Conservation (phyloP, 2,888 invertebrate genomes). For the Euphydryas editha region DNA sequence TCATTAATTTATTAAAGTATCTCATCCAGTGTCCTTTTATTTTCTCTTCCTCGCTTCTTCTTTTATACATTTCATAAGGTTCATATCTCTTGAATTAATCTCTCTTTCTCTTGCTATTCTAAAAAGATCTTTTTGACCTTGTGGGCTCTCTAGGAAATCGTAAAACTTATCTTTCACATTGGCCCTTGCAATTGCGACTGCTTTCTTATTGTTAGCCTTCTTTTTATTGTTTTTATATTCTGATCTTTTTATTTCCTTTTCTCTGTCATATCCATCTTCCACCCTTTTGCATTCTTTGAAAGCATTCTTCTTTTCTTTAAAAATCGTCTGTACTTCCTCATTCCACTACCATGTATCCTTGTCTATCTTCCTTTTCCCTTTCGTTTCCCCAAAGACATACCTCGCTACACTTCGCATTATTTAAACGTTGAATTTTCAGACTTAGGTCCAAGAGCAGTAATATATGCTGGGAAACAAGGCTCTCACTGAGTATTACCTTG, state of each 20-base stretch:
- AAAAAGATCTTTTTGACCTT: too few species aligned
- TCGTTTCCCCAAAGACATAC: constrained; percentile 10
- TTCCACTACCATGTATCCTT: constrained; percentile 28
- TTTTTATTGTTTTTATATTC: constrained; percentile 4
- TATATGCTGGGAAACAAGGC: background rate
- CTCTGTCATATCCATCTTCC: background rate
- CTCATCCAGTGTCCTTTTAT: background rate
- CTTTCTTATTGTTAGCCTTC: background rate
- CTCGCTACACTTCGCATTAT: constrained; percentile 8
- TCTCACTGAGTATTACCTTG: too few species aligned
- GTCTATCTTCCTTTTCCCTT: constrained; percentile 17
- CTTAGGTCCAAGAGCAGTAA: background rate
- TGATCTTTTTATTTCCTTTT: background rate
- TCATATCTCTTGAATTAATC: background rate
- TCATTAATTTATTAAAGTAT: constrained; percentile 10
- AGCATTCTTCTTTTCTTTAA: constrained; percentile 25
- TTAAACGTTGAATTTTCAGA: constrained; percentile 9
- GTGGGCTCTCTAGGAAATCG: too few species aligned
- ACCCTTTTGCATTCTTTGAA: constrained; percentile 17
- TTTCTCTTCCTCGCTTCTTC: background rate
- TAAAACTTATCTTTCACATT: too few species aligned
- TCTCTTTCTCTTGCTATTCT: background rate
- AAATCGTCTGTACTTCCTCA: constrained; percentile 18
- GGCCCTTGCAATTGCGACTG: too few species aligned
- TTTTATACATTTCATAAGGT: constrained; percentile 6